Evolutionary conservation across 2,888 invertebrate genomes (phyloP).

Genomic region (Spodoptera littoralis): DNA sequence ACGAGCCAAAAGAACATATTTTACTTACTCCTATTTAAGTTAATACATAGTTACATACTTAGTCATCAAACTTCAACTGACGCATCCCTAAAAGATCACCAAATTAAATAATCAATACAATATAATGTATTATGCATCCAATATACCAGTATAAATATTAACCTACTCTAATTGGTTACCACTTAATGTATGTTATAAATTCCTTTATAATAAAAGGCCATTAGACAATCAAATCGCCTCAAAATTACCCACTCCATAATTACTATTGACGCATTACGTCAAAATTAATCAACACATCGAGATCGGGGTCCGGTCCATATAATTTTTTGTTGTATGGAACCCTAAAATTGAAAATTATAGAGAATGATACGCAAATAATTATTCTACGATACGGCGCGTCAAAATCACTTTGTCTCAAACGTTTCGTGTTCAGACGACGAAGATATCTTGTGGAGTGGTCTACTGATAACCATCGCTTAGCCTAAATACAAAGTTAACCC

Average conservation of each 20-base stretch:
- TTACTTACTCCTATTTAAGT: no score
- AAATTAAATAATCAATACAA: not conserved
- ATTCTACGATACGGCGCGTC: conserved; percentile 76
- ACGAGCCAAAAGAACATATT: no score
- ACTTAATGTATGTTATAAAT: conserved; percentile 25
- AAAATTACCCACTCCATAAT: conserved; percentile 50
- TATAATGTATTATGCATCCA: not conserved
- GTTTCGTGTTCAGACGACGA: conserved; percentile 68
- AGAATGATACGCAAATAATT: conserved; percentile 82
- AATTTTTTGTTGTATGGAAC: conserved; percentile 48
- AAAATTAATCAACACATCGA: conserved; percentile 55
- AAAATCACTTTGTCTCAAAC: conserved; percentile 83
- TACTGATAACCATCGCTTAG: conserved; percentile 76
- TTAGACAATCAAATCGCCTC: conserved; percentile 33
- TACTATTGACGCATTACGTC: conserved; percentile 49
- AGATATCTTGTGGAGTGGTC: conserved; percentile 74
- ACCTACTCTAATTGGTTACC: conserved; percentile 14
- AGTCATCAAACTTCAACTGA: no score
- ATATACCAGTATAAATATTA: conserved; percentile 24
- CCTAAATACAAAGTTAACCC: conserved; percentile 61
- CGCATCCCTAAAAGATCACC: no score
- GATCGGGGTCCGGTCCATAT: conserved; percentile 19
- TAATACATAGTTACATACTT: no score
- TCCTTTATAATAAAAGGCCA: conserved; percentile 35
- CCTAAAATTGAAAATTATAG: conserved; percentile 60